These are phyloP conservation scores for Cataglyphis hispanica DNA, from an alignment of 1,140 invertebrate genomes.

Conservation along the genomic window DNA sequence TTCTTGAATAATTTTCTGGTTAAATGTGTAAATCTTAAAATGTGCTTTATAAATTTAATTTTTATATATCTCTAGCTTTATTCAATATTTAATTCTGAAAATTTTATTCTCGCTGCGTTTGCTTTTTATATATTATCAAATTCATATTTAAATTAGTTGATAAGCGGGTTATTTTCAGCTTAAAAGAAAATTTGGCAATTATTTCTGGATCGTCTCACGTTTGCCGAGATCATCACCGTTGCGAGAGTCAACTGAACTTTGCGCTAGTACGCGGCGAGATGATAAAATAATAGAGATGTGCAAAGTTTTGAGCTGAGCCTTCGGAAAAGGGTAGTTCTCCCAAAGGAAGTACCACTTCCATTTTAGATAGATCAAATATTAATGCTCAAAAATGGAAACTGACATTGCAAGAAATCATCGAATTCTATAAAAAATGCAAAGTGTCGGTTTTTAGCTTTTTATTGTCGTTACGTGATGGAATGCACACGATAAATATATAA, in stretches of 20 bases:
- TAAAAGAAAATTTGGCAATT: constrained; percentile 34
- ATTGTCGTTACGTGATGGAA: constrained; percentile 1
- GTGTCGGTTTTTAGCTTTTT: no score
- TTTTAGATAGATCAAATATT: constrained; percentile 63
- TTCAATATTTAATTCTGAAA: neutral
- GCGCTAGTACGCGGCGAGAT: constrained; percentile 27
- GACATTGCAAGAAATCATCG: constrained; percentile 14
- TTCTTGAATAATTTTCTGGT: neutral
- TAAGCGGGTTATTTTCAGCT: constrained; percentile 30
- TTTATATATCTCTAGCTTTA: neutral
- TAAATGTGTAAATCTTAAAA: neutral
- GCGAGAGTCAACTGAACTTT: constrained; percentile 34
- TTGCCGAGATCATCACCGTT: constrained; percentile 57
- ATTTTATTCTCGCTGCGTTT: neutral
- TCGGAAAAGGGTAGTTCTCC: constrained; percentile 35
- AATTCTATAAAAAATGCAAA: neutral
- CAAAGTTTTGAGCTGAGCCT: constrained; percentile 66
- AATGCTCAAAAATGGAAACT: constrained; percentile 38
- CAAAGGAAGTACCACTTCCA: constrained; percentile 24
- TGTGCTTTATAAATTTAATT: neutral
- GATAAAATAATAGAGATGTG: constrained; percentile 65
- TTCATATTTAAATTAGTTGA: constrained; percentile 29
- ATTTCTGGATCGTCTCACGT: constrained; percentile 33
- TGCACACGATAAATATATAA: neutral
- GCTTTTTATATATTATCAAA: neutral